Conservation (phyloP, 2,113 vertebrate species). For the Pterocles orientalis region DNA sequence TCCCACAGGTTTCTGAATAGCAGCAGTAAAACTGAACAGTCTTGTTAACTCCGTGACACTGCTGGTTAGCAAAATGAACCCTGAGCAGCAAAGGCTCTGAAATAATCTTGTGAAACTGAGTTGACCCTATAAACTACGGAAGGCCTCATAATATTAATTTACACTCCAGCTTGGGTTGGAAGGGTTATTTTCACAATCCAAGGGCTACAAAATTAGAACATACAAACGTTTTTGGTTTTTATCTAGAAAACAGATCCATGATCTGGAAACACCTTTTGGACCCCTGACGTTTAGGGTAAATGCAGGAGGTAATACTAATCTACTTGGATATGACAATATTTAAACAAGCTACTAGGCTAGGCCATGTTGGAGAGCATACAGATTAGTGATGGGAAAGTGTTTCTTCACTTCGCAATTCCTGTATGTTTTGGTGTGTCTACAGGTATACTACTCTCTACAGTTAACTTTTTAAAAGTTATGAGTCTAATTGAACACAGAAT, state of each 20-base stretch:
- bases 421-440: not conserved
- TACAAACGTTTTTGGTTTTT: not conserved
- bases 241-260: not conserved
- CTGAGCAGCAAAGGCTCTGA: not conserved
- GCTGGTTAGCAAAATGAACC: constrained; percentile 9
- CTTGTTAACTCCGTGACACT: not conserved
- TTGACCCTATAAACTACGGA: not conserved
- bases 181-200: not conserved
- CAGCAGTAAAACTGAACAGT: constrained; percentile 46
- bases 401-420: not conserved
- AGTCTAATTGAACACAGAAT: not conserved
- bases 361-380: not conserved
- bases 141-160: not conserved
- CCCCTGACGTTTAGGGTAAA: not conserved
- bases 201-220: not conserved
- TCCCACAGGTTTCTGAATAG: constrained; percentile 34
- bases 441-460: not conserved
- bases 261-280: not conserved
- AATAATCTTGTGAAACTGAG: not conserved
- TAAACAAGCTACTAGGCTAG: not conserved
- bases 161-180: not conserved
- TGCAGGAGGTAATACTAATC: not conserved
- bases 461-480: not conserved
- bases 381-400: not conserved
- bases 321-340: not conserved